Evolutionary conservation across 30 jellyfish, hydroid and myxozoan species (phyloP), one percentile per base, ranked within the genome.

Genomic region (Catostylus mosaicus): DNA sequence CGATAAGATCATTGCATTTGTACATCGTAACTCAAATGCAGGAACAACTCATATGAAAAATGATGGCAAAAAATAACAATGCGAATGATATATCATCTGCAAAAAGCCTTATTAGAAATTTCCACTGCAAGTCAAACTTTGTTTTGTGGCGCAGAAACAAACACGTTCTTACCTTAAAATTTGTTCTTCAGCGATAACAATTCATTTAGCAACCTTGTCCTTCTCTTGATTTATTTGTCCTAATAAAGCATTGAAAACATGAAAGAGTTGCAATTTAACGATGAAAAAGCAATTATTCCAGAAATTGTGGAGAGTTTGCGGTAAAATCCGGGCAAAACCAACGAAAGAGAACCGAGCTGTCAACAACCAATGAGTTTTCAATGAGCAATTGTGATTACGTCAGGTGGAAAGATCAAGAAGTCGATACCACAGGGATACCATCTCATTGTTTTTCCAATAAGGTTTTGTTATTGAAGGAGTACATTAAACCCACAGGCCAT

Each of bases 331-430:
- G 63, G 63, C 67, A 46, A 24, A 54, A 14, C 64, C 30, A 73
- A 47, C 50, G 22, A 34, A 7, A 30, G 75, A 37, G 37, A 70
- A 75, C 22, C 73, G 34, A 75, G 45, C 75, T 60, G 79, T 60
- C 79, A 27, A 27, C 22, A 62, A 36, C 77, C 84, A 81, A 27
- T 37, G 84, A 59, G 30, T 19, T 16, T 29, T 30, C 91, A 68
- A 43, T 73, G 91, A 70, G 67, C 66, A 61, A 20, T 45, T 24
- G 37, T 46, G 65, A 37, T 64, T 30, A 45, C 80, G 77, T 59
- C 84, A 81, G 84, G 77, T 67, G 62, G 48, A 65, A 70, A 81
- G 91, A 81, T 81, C 91, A 81, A 81, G 54, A 81, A 81, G 91
- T 81, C 91, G 91, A 52, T 30, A 24, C 31, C 67, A 77, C 88